phyloP scores from a whole-genome alignment of 2,797 vertebrate species.

The Buphagus erythrorhynchus region DNA sequence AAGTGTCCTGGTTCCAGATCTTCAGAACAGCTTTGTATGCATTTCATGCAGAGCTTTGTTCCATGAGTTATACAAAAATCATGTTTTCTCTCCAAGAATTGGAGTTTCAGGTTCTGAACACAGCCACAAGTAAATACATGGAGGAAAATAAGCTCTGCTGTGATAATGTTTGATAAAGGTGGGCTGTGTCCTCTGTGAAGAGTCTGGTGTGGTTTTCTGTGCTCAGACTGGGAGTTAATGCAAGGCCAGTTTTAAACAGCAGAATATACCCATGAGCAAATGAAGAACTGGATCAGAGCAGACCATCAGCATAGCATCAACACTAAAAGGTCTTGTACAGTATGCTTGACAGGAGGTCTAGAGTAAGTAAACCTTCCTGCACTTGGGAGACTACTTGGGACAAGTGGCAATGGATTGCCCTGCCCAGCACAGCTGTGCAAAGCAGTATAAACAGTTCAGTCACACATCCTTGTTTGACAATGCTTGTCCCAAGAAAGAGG shows the following conservation, averaged over 20 bases:
- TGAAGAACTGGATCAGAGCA: neutral
- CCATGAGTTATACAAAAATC: neutral
- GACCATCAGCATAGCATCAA: neutral
- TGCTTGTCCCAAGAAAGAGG: slow-evolving; percentile 19
- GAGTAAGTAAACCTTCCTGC: neutral
- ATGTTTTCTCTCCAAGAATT: neutral
- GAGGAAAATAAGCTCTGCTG: neutral
- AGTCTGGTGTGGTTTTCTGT: neutral
- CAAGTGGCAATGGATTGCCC: neutral
- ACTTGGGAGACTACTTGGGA: neutral
- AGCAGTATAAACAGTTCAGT: neutral
- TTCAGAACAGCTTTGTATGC: neutral
- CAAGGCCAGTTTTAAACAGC: neutral
- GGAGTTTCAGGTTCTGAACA: neutral
- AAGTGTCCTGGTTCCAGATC: neutral
- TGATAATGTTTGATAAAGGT: neutral
- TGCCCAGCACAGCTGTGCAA: neutral
- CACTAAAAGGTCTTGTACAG: neutral
- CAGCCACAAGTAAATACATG: neutral
- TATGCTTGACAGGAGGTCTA: neutral
- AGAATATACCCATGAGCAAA: neutral
- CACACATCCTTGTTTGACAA: neutral
- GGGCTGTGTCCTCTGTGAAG: neutral
- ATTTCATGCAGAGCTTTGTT: neutral
- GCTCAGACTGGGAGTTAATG: neutral